phyloP scores from a whole-genome alignment of 2,113 vertebrate species.

The Ceratotherium simum region DNA sequence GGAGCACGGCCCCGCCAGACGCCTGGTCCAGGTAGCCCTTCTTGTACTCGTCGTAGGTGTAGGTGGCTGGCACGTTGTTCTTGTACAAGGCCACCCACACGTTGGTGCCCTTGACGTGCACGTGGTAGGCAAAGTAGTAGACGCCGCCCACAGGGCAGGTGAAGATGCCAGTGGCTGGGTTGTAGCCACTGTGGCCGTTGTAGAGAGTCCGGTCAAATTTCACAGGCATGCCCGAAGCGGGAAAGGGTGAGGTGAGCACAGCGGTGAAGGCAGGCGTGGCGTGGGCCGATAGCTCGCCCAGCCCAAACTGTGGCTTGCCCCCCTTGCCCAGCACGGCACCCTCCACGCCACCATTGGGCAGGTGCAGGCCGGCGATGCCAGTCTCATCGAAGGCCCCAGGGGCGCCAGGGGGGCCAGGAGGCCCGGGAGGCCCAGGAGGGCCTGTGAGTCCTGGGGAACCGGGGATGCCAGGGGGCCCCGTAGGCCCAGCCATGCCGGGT shows the following conservation, averaged over 20 bases:
- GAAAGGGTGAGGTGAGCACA: slow-evolving; percentile 96
- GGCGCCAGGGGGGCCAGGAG: slow-evolving; percentile 76
- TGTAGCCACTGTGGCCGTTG: slow-evolving; percentile 97
- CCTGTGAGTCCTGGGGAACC: slow-evolving; percentile 93
- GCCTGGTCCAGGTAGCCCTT: slow-evolving; percentile 99
- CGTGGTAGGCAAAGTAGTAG: slow-evolving; percentile 99
- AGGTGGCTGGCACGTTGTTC: slow-evolving; percentile 99
- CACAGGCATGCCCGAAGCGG: slow-evolving; percentile 96
- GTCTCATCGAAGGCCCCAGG: slow-evolving; percentile 91
- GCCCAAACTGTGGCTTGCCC: slow-evolving; percentile 90
- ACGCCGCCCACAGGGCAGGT: slow-evolving; percentile 95
- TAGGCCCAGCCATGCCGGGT: slow-evolving; percentile 92
- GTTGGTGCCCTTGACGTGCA: slow-evolving; percentile 98
- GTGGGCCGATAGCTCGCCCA: slow-evolving; percentile 92
- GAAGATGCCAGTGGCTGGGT: slow-evolving; percentile 95
- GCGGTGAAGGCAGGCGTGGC: slow-evolving; percentile 96
- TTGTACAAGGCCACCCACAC: slow-evolving; percentile 99
- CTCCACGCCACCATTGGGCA: slow-evolving; percentile 90
- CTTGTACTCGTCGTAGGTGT: slow-evolving; percentile 99
- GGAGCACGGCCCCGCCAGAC: slow-evolving; percentile 97
- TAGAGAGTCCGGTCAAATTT: slow-evolving; percentile 98
- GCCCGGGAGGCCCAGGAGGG: slow-evolving; percentile 86
- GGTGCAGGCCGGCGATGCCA: slow-evolving; percentile 91
- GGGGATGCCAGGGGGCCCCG: slow-evolving; percentile 93
- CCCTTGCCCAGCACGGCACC: slow-evolving; percentile 93